Conservation (phyloP, 1,140 invertebrate genomes). For the Calosoma granatense region DNA sequence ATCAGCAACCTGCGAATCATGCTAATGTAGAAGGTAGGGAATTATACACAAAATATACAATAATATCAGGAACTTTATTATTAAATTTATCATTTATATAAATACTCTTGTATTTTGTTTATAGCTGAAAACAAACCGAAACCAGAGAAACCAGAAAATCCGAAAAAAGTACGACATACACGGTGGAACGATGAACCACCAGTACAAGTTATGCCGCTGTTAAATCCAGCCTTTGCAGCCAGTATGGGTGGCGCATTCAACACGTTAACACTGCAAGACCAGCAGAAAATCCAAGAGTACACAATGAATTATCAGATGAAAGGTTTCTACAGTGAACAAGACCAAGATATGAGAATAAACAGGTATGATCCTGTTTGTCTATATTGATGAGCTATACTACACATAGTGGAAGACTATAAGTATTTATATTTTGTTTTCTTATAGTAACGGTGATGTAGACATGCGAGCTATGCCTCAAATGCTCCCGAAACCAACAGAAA, state of each 20-base stretch:
- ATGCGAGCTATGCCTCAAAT: conserved; percentile 29
- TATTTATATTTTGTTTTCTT: conserved; percentile 14
- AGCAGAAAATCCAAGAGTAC: conserved; percentile 10
- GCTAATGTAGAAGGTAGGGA: too few species aligned
- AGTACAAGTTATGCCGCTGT: neutral
- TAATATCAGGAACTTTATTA: too few species aligned
- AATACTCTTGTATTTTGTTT: too few species aligned
- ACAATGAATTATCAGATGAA: conserved; percentile 5
- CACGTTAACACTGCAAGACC: conserved; percentile 3
- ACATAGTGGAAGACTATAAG: conserved; percentile 2
- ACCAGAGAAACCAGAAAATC: conserved; percentile 16
- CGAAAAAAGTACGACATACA: conserved; percentile 1
- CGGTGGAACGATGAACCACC: conserved; percentile 9
- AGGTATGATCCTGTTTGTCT: conserved; percentile 18
- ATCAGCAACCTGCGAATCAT: neutral
- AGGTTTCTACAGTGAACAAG: conserved; percentile 17
- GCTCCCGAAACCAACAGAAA: conserved; percentile 4
- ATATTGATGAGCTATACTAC: neutral
- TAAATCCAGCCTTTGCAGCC: neutral
- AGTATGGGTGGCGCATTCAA: neutral
- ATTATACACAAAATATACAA: too few species aligned
- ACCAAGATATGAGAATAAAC: conserved; percentile 31
- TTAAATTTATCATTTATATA: too few species aligned
- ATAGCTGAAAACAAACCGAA: conserved; percentile 29
- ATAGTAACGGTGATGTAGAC: conserved; percentile 32